Evolutionary conservation across 2,888 invertebrate genomes (phyloP), one percentile per base, ranked within the genome.

Genomic region (Thymelicus sylvestris): DNA sequence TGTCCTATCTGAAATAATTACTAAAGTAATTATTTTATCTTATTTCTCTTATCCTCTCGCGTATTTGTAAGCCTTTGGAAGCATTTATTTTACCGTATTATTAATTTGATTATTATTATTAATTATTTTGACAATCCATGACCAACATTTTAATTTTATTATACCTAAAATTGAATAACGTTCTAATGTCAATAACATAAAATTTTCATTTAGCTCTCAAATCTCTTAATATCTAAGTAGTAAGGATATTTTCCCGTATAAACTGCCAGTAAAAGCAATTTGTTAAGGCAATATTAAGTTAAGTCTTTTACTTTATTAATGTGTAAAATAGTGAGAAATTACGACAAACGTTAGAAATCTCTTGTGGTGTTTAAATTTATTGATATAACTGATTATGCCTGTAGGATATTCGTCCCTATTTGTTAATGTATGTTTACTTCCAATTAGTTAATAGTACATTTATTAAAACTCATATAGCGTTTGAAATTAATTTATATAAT

Each of bases 211-310:
- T 0, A 12, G 55, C 55, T 55, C 55, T 55, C 12, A 24, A 4
- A 24, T 55, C 7, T 12, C 12, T 12, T 44, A 41, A 41, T 10
- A 8, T n/a, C 24, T 12, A 24, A 8, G 38, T 59, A 38, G 6
- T 57, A 31, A 13, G 31, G 44, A 66, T 38, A n/a, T 12, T 44
- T 57, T 67, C 31, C 55, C 48, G 24, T 7, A 55, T 41, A n/a
- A 24, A 62, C 67, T 67, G 61, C 62, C 67, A 67, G 62, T 62
- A 55, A 50, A 67, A 67, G 62, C 67, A 67, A 67, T 67, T 50
- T 67, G 39, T 50, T 50, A 61, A 44, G 62, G 67, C 67, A 62
- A 55, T 67, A 67, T 24, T 67, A 55, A 44, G 52, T 7, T 67
- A 67, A 67, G 67, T 67, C 7, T 52, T 38, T 50, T 38, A 48